These are phyloP conservation scores for Adrianichthys oophorus DNA, from an alignment of 2,797 vertebrate genomes.

Conservation along the genomic window DNA sequence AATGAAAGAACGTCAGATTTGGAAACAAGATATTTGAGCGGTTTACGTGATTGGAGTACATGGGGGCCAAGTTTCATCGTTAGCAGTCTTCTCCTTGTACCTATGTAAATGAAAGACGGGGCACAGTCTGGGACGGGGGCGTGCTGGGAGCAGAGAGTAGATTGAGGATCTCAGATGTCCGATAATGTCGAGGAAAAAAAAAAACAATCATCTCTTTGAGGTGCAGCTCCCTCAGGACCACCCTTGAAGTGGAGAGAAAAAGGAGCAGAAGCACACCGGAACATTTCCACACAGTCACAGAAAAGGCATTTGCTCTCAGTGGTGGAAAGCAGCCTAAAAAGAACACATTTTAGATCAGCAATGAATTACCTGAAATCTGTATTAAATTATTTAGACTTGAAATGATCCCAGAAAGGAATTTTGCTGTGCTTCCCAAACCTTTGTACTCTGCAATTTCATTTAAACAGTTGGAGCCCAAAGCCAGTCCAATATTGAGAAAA, in stretches of 20 bases:
- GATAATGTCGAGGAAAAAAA: constrained; percentile 53
- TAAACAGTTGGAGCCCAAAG: no score
- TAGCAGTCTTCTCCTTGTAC: constrained; percentile 35
- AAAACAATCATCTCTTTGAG: constrained; percentile 66
- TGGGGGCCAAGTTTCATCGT: constrained; percentile 61
- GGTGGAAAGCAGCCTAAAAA: constrained; percentile 3
- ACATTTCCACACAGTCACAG: constrained; percentile 44
- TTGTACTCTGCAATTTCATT: no score
- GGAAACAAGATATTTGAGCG: constrained; percentile 63
- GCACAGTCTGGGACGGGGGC: constrained; percentile 45
- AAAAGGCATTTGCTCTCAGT: constrained; percentile 8
- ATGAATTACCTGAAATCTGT: neutral
- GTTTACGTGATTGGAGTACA: constrained; percentile 51
- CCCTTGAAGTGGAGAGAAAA: constrained; percentile 61
- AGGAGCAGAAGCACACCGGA: constrained; percentile 23
- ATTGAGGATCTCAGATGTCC: constrained; percentile 67
- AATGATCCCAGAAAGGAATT: no score
- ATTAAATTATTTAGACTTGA: no score
- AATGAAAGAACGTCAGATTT: constrained; percentile 67
- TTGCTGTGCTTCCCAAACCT: no score
- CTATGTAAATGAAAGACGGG: constrained; percentile 66
- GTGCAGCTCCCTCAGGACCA: constrained; percentile 44
- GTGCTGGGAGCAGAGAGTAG: constrained; percentile 14
- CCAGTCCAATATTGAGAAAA: no score
- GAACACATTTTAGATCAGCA: neutral